Base-by-base conservation (phyloP, 2,888 invertebrate species). In the Tromatobia lineatoria region DNA sequence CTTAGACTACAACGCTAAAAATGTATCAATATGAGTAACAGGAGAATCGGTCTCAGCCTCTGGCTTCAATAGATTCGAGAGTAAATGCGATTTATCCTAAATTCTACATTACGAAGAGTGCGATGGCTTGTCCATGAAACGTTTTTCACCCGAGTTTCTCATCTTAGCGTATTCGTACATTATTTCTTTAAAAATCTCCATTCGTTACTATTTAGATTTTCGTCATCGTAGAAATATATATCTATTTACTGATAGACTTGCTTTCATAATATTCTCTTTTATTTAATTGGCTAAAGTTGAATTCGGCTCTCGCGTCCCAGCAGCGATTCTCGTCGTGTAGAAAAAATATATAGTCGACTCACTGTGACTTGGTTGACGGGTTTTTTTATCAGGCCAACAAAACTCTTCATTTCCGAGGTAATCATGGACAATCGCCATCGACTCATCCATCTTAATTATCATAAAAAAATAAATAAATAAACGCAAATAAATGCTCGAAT, bases 271-370 rank as follows among this genome's bases (percentile, higher is more conserved):
- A 38, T 54, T 42, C n/a, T 34, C 67, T 61, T 67, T 64, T 47
- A n/a, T 57, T 70, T 52, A 76, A 79, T 71, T 67, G 64, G 29
- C 52, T 69, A 57, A 52, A 61, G 61, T 71, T 76, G 76, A 64
- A 84, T 75, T 81, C 81, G 66, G 15, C 52, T 77, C 76, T 25
- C 52, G 69, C 50, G 77, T 73, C 77, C 77, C 82, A 84, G 71
- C 78, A 86, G 74, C 83, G 83, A 78, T 78, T 77, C 73, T 83
- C 50, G 80, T 81, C 80, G 80, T 78, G 80, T 80, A 75, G 83
- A 85, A 83, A 81, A 86, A 81, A 86, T 86, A 83, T 81, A 83
- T 81, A 86, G 77, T 77, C 83, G 83, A 83, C 83, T 83, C 80
- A 83, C 80, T 76, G 67, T 83, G 80, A 69, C 83, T 83, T 83